Conservation (phyloP, 2,888 invertebrate species). For the Pherbina coryleti region DNA sequence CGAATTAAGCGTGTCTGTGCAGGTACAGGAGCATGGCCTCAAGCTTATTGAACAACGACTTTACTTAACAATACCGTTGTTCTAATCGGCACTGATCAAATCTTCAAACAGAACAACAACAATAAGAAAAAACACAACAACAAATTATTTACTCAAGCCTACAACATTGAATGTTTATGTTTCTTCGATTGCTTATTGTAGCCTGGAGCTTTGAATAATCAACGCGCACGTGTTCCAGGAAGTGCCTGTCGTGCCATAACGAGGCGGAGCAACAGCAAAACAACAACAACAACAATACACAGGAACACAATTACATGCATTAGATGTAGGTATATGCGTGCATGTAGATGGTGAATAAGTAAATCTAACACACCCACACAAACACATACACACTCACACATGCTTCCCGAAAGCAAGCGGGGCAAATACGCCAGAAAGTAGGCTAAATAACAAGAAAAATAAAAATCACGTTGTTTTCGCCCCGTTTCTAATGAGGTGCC, state of each 20-base stretch:
- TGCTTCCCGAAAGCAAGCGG: no score
- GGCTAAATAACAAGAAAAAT: no score
- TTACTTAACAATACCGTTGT: neutral
- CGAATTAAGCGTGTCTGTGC: no score
- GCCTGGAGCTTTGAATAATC: conserved; percentile 1
- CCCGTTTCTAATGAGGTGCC: no score
- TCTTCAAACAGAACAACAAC: neutral
- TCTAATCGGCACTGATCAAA: neutral
- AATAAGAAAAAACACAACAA: neutral
- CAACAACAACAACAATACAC: neutral
- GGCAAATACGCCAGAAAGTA: no score
- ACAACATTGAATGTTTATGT: neutral
- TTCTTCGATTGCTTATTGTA: no score
- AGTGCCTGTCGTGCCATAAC: neutral
- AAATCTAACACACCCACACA: neutral
- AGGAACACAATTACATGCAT: neutral
- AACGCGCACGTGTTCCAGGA: conserved; percentile 15
- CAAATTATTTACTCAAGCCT: neutral
- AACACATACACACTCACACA: neutral
- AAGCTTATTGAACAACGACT: neutral
- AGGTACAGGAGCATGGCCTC: no score
- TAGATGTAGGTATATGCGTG: no score
- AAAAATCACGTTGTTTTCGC: no score
- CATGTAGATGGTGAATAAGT: no score
- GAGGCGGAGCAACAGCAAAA: no score